Percentiles rank a stretch among this genome's conserved stretches.
Conservation (phyloP, 2,113 vertebrate genomes). For the Lathamus discolor region DNA sequence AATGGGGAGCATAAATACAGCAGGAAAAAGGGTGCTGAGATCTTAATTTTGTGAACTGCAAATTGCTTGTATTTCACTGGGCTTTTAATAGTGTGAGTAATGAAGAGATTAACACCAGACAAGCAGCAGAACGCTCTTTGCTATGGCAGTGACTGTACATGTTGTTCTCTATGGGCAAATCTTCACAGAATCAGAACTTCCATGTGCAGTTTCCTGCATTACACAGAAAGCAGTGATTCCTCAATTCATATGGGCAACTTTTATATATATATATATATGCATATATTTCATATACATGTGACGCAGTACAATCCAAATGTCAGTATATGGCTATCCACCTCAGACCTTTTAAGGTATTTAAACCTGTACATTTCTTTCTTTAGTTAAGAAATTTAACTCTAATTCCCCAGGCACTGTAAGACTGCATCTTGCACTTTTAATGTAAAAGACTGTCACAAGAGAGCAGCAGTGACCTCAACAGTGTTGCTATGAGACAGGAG, state of each 20-base stretch:
- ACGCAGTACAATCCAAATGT: neutral
- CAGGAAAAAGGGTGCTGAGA: neutral
- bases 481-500: conserved; percentile 53
- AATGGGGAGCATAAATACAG: neutral
- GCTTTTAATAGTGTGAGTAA: neutral
- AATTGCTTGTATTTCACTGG: neutral
- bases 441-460: conserved; percentile 32
- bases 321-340: conserved; percentile 2
- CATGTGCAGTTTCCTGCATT: neutral
- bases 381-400: neutral
- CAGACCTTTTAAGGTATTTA: neutral
- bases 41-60: neutral
- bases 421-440: conserved; percentile 17
- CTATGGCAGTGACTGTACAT: neutral
- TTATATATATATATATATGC: neutral
- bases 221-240: neutral
- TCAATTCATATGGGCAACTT: neutral
- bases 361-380: neutral
- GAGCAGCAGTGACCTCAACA: conserved; percentile 37
- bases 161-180: neutral
- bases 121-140: neutral
- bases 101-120: neutral
- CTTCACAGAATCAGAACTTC: neutral
- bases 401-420: neutral
- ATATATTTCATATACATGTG: neutral